Evolutionary conservation across 2,888 invertebrate species (phyloP).

Genomic region (Macrophya annulata): DNA sequence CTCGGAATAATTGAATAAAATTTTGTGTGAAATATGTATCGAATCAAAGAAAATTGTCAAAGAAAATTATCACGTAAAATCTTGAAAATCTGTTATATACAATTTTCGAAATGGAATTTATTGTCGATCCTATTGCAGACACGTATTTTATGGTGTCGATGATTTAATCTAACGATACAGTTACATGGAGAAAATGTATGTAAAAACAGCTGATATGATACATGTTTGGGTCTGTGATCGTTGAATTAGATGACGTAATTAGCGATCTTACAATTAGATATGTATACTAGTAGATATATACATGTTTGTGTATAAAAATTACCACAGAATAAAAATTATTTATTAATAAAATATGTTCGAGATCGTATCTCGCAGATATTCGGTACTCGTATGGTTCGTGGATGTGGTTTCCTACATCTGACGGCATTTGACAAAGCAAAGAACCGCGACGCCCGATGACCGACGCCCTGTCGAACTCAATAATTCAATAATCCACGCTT

Average conservation of each 20-base stretch:
- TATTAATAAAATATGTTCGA: neutral
- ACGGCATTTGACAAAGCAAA: slow-evolving; percentile 49
- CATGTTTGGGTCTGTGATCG: neutral
- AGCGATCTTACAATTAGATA: slow-evolving; percentile 20
- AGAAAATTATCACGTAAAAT: no score
- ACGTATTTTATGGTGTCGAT: no score
- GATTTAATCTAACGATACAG: no score
- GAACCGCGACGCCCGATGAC: neutral
- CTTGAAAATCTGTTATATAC: neutral
- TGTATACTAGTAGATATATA: neutral
- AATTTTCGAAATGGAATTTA: no score
- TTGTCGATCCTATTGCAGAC: neutral
- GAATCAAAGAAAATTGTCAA: no score
- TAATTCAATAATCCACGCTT: slow-evolving; percentile 44
- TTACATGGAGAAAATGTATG: neutral
- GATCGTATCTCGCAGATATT: neutral
- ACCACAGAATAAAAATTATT: neutral
- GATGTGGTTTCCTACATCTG: slow-evolving; percentile 26
- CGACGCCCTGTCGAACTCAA: slow-evolving; percentile 42
- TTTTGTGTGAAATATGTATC: no score
- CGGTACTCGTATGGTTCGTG: neutral
- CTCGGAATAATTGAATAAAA: no score
- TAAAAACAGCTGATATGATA: neutral
- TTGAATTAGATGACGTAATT: slow-evolving; percentile 1
- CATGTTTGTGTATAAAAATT: neutral